Percentiles rank a stretch among this genome's conserved stretches.
These are phyloP conservation scores for Thunnus maccoyii DNA, from an alignment of 2,113 vertebrate species.

Conservation along the genomic window DNA sequence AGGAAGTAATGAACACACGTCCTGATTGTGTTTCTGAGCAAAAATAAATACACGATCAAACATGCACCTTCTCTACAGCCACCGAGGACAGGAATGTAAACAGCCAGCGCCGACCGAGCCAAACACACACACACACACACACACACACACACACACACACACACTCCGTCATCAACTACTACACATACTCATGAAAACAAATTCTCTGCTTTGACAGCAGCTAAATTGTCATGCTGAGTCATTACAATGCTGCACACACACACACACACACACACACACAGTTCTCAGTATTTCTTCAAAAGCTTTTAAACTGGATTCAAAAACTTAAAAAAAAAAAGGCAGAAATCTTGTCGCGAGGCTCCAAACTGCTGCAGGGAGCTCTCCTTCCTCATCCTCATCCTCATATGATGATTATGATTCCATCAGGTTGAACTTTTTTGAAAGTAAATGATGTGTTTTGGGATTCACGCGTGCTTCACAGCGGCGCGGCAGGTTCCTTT, in stretches of 20 bases:
- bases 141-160: neutral
- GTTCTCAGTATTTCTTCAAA: too few relatives aligned
- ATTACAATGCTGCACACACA: neutral
- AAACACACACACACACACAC: neutral
- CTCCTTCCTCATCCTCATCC: neutral
- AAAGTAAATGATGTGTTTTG: neutral
- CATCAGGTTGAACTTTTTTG: neutral
- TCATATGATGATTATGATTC: neutral
- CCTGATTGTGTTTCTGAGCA: neutral
- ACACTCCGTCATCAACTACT: neutral
- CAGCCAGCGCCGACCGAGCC: neutral
- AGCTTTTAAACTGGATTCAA: too few relatives aligned
- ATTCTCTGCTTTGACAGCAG: neutral
- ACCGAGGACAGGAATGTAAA: neutral
- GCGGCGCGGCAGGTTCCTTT: neutral
- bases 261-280: neutral
- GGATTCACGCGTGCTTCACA: neutral
- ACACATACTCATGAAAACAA: neutral
- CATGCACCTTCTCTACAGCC: neutral
- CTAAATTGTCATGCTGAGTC: conserved; percentile 7
- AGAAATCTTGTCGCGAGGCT: too few relatives aligned
- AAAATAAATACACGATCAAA: neutral
- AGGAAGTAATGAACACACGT: neutral
- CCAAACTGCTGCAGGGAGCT: neutral
- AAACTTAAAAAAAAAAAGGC: too few relatives aligned